These are phyloP conservation scores for Polyploca ridens DNA, from an alignment of 2,888 invertebrate genomes.

Conservation along the genomic window DNA sequence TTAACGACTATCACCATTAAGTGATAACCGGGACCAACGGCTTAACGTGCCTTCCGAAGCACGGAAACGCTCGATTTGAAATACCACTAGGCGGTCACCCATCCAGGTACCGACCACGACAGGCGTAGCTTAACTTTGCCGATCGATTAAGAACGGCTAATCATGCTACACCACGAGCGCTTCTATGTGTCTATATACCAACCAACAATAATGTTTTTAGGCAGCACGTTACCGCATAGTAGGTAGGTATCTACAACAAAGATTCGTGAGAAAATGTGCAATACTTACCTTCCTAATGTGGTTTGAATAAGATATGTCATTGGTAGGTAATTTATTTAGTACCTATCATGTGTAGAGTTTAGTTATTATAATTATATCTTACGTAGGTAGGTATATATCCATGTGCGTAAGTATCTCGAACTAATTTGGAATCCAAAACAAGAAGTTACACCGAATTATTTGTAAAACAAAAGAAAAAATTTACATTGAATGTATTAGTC, in stretches of 20 bases:
- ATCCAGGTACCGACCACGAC: too few species aligned
- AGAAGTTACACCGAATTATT: slow-evolving; percentile 16
- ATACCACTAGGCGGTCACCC: too few species aligned
- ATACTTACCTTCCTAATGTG: slow-evolving; percentile 21
- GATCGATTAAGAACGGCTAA: too few species aligned
- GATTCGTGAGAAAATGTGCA: slow-evolving; percentile 46
- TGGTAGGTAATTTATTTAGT: not conserved
- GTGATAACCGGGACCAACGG: too few species aligned
- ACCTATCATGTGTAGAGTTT: not conserved
- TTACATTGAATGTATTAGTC: slow-evolving; percentile 30
- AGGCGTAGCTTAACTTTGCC: too few species aligned
- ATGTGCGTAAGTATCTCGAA: not conserved
- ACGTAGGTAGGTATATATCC: not conserved
- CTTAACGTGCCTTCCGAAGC: too few species aligned
- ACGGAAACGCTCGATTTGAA: too few species aligned
- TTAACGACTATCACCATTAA: too few species aligned
- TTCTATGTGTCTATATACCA: too few species aligned
- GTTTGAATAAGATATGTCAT: slow-evolving; percentile 16
- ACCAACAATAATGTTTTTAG: not conserved
- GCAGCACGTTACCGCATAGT: not conserved
- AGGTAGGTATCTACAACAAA: not conserved
- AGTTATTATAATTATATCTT: not conserved
- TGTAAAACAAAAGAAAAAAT: slow-evolving; percentile 16
- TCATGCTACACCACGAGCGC: too few species aligned
- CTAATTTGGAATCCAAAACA: slow-evolving; percentile 13